Evolutionary conservation across 2,888 invertebrate species (phyloP), one percentile per base, ranked within the genome.

Genomic region (Lutraria lutraria): DNA sequence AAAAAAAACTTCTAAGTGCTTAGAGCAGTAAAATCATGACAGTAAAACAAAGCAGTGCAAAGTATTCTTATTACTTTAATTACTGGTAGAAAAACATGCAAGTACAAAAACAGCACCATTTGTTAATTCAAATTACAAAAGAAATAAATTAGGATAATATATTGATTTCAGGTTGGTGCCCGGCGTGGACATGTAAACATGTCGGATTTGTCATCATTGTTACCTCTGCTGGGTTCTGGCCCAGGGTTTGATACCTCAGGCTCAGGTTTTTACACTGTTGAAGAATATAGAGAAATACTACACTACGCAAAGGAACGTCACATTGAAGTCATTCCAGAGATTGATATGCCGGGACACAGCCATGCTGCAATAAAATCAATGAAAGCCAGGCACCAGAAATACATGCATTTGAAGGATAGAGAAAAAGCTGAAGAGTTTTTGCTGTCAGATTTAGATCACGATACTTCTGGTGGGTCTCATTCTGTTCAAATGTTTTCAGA

Each of bases 321-420:
- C 89, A 95, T 96, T 53, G 95, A 95, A 86, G 94, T 96, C n/a
- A 95, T 96, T 89, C 96, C 96, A 43, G 96, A 96, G 83, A 94
- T 96, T 31, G 96, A 96, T 87, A 94, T 95, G 94, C 96, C 96
- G 2, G 96, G 96, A 21, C 96, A 96, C 86, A 94, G 95, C 86
- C 95, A 95, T 88, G 95, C 96, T 53, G 95, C 95, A 12, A 94
- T 96, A 19, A 90, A 91, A 56, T 93, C 95, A 72, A 96, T 96
- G 95, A 93, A 94, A 88, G 93, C 94, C 10, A 89, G 95, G 12
- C 93, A 94, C 84, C 83, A 91, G 21, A 91, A 86, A 52, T 93
- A 52, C 86, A 94, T 88, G 92, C 93, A 87, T 19, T 86, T 54
- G n/a, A 91, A 91, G 56, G 89, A 93, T 31, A 88, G 87, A 52